Base-by-base conservation (phyloP, 2,113 vertebrate species). In the Leucoraja erinaceus region DNA sequence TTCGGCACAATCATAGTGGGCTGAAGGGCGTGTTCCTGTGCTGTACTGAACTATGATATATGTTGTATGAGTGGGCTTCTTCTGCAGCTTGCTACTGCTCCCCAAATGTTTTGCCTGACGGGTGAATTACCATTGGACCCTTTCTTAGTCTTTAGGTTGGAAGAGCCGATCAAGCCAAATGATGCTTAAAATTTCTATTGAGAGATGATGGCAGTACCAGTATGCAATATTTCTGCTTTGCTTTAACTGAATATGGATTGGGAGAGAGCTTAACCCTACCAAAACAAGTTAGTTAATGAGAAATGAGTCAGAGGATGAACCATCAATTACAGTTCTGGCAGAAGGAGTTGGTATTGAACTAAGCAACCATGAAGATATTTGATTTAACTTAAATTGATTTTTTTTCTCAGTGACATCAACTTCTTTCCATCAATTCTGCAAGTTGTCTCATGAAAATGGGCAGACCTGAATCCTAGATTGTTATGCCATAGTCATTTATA, bases 301-400 rank as follows among this genome's bases (percentile, higher is more conserved):
- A 61, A 86, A 84, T 11, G 54, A 84, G 70, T 72, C 2, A 72
- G 54, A 28, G 54, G 54, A 31, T 63, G 83, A 86, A 61, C 56
- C 10, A 86, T 86, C 83, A n/a, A n/a, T 63, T 86, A 61, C 11
- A 61, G 54, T 25, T 4, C 25, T 61, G 83, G 12, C 16, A 16
- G 83, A 63, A 5, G 25, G 83, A 86, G 14, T 86, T 63, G 56
- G 28, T 59, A 86, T 59, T 59, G n/a, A 86, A 31, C 56, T 7
- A 86, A 86, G 28, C 56, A 86, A 16, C 56, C 83, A 61, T 16
- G 83, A n/a, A 63, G 59, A 86, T 31, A 31, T 20, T 63, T 63
- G n/a, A 86, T n/a, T 86, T 86, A 86, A 86, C 81, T 56, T 7
- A 56, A 59, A 84, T 84, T 59, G 47, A 59, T 84, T 61, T 22